Evolutionary conservation across 2,797 vertebrate genomes (phyloP).

Genomic region (Buceros bicornis): DNA sequence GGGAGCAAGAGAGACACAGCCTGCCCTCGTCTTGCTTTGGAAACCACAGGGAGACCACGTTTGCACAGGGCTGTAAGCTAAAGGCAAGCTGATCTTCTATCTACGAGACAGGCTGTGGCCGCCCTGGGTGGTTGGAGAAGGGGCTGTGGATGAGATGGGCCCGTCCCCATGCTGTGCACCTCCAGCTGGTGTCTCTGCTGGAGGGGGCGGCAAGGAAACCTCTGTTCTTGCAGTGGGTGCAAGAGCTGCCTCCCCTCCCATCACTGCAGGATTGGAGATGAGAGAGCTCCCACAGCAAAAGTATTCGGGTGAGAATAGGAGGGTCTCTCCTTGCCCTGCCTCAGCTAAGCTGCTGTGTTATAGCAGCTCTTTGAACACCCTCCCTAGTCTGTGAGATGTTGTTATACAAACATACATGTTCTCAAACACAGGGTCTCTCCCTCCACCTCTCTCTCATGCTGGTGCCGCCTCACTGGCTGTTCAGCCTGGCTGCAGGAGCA

Average conservation of each 20-base stretch:
- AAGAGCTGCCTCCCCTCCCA: neutral
- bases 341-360: neutral
- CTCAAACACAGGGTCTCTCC: neutral
- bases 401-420: neutral
- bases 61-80: neutral
- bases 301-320: neutral
- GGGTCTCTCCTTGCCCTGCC: neutral
- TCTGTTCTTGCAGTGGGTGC: neutral
- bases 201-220: rapidly evolving
- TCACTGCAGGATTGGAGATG: neutral
- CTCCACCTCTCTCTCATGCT: neutral
- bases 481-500: neutral
- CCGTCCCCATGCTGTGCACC: neutral
- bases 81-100: neutral
- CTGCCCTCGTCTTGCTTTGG: neutral
- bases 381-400: neutral
- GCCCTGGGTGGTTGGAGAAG: neutral
- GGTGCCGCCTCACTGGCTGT: neutral
- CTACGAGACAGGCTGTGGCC: neutral
- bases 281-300: neutral
- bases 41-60: neutral
- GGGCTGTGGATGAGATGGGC: rapidly evolving
- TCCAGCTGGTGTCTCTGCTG: neutral
- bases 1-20: neutral
- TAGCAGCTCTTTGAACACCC: neutral